Evolutionary conservation across 2,113 vertebrate species (phyloP).

Genomic region (Callospermophilus lateralis): DNA sequence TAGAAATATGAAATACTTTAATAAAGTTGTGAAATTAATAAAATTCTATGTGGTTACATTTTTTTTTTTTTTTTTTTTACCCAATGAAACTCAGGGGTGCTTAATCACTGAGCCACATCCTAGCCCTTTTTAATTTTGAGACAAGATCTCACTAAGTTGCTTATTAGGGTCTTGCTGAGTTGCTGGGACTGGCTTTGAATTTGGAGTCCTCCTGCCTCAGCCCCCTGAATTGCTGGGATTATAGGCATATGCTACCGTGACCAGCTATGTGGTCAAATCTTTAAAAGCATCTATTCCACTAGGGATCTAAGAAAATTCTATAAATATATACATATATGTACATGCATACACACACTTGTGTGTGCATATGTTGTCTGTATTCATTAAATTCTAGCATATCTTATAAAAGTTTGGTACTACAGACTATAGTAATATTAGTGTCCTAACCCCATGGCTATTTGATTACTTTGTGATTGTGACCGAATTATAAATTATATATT

Average conservation of each 20-base stretch:
- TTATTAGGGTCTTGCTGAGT: background rate
- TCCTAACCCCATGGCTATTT: background rate
- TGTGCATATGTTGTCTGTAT: background rate
- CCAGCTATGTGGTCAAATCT: constrained; percentile 38
- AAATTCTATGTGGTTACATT: constrained; percentile 53
- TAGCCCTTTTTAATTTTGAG: background rate
- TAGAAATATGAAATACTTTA: constrained; percentile 12
- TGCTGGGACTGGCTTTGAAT: background rate
- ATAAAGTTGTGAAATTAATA: constrained; percentile 13
- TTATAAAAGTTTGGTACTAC: constrained; percentile 10
- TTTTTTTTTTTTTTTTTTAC: background rate
- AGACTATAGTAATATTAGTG: background rate
- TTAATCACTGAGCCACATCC: too few species aligned
- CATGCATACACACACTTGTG: background rate
- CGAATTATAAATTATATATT: background rate
- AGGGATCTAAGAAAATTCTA: background rate
- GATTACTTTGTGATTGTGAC: constrained; percentile 33
- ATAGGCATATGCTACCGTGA: background rate
- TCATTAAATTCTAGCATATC: constrained; percentile 45
- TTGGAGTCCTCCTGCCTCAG: background rate
- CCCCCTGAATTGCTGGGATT: background rate
- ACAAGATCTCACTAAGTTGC: too few species aligned
- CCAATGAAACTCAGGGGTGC: too few species aligned
- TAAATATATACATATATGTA: background rate
- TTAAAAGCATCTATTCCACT: background rate